Conservation (phyloP, 64 coral and sea anemone species). For the Montipora foliosa region DNA sequence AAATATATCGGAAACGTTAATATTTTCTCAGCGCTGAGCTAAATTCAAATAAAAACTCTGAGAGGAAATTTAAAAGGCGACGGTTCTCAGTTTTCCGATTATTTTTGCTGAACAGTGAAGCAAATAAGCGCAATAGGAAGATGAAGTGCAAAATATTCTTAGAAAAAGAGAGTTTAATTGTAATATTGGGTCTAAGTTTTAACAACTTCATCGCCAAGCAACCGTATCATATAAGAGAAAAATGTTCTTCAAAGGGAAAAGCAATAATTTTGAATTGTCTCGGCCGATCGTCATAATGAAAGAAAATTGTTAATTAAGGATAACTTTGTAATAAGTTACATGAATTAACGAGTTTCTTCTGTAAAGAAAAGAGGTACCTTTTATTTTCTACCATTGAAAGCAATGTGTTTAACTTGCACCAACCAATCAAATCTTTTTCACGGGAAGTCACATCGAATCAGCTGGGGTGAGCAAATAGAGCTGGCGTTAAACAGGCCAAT, state of each 20-base stretch:
- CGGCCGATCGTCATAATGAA: conserved; percentile 26
- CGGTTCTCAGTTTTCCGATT: no score
- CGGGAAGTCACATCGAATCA: neutral
- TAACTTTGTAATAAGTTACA: conserved; percentile 39
- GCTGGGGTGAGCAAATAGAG: neutral
- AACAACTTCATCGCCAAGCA: neutral
- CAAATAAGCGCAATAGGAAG: no score
- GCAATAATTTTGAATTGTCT: neutral
- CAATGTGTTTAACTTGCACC: conserved; percentile 36
- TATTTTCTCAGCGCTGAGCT: neutral
- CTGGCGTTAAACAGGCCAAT: neutral
- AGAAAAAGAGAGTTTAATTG: no score
- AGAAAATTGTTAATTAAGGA: conserved; percentile 53
- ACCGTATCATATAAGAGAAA: neutral
- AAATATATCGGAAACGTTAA: no score
- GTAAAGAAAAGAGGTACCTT: conserved; percentile 36
- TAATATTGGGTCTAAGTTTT: neutral
- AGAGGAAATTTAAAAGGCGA: neutral
- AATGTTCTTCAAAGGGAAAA: conserved; percentile 24
- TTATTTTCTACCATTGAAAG: conserved; percentile 25
- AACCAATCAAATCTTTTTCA: neutral
- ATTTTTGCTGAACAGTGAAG: no score
- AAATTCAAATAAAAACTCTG: neutral
- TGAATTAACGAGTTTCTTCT: conserved; percentile 48
- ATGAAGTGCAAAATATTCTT: no score